Evolutionary conservation across 2,797 vertebrate genomes (phyloP), one percentile per base, ranked within the genome.

Genomic region (Sebastes steindachneri): DNA sequence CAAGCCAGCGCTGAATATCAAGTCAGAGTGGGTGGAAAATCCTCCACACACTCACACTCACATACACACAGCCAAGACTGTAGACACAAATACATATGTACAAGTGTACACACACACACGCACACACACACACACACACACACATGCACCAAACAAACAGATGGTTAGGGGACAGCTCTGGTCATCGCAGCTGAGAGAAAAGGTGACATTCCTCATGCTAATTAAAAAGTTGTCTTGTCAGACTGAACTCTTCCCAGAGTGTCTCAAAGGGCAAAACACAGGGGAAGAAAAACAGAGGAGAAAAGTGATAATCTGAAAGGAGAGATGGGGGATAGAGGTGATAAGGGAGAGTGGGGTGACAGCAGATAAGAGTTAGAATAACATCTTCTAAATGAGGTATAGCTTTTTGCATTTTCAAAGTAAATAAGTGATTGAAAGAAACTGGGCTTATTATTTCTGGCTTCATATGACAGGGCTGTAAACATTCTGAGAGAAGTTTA

Each of bases 201-300:
- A 94, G 91, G 93, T 94, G 91, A 95, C 92, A 92, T 91, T 94
- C 79, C 57, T 84, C 83, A 95, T 93, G 93, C 77, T 92, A 93
- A 94, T 92, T 75, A 65, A 41, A 85, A 88, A 91, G 90, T 90
- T 87, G 33, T 58, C 58, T 10, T 91, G 85, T 87, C 74, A 83
- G 75, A 76, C 64, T 68, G 23, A 77, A 75, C 73, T 89, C 37
- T 63, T 83, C 33, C 21, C 31, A 72, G 31, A 69, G 57, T 55
- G 64, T 83, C 67, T 87, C 55, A 41, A 70, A 87, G 81, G 79
- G 73, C 68, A 73, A 81, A 67, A 80, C 78, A 73, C 31, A 55
- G 23, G 68, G 17, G 6, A 28, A 35, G 41, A 68, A 21, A 12
- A 17, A 70, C 41, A 71, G 15, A 59, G 54, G 6, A 19, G n/a